Conservation (phyloP, 53 echinoderm and acorn worm genomes). For the Echinometra lucunter region DNA sequence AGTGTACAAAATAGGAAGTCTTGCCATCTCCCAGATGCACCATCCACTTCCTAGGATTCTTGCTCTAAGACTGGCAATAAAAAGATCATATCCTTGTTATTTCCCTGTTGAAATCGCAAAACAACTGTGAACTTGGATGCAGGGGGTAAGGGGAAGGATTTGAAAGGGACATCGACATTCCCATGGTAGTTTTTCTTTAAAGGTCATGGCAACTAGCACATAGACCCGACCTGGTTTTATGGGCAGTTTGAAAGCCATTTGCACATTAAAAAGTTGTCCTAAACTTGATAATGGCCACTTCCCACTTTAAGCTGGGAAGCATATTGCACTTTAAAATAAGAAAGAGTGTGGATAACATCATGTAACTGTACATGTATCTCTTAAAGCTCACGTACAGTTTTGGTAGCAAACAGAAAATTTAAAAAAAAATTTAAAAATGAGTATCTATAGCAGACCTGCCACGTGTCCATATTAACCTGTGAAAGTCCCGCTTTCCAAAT, state of each 20-base stretch:
- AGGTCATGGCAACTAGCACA: not conserved
- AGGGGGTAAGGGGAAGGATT: not conserved
- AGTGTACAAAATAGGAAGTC: not conserved
- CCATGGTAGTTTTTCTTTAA: slow-evolving; percentile 14
- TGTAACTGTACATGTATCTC: too few relatives aligned
- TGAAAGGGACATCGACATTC: not conserved
- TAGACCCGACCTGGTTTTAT: not conserved
- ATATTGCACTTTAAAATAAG: too few relatives aligned
- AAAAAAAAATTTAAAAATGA: too few relatives aligned
- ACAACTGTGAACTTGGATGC: slow-evolving; percentile 1
- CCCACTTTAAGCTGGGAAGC: too few relatives aligned
- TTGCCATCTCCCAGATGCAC: not conserved
- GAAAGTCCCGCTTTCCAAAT: too few relatives aligned
- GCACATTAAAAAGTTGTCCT: not conserved
- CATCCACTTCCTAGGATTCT: not conserved
- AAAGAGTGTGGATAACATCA: too few relatives aligned
- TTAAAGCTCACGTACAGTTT: too few relatives aligned
- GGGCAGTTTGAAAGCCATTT: not conserved
- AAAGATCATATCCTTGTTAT: slow-evolving; percentile 39
- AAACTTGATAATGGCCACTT: not conserved
- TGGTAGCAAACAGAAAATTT: too few relatives aligned
- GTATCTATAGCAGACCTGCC: too few relatives aligned
- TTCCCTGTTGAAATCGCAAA: not conserved
- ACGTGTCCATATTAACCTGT: too few relatives aligned
- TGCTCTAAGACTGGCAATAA: not conserved